These are phyloP conservation scores for Hirundo rustica DNA, from an alignment of 2,797 vertebrate species.

Conservation along the genomic window DNA sequence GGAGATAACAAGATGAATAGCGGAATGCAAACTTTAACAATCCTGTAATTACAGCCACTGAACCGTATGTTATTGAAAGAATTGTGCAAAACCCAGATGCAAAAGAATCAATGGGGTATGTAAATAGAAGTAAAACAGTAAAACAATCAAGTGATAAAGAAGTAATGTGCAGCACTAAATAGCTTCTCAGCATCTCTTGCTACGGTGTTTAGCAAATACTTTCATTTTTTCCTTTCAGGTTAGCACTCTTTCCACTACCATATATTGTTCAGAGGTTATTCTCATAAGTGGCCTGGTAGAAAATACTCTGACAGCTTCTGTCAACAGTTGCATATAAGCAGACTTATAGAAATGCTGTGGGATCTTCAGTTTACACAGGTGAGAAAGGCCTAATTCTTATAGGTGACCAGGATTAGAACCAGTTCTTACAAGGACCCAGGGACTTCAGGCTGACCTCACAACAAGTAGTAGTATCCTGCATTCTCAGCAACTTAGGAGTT, in stretches of 20 bases:
- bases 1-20: constrained; percentile 80
- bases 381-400: background rate
- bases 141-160: constrained; percentile 74
- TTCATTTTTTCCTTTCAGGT: background rate
- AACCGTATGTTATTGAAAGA: constrained; percentile 76
- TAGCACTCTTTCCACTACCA: constrained; percentile 25
- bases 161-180: constrained; percentile 65
- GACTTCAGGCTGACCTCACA: background rate
- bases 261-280: background rate
- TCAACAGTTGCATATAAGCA: background rate
- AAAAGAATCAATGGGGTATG: constrained; percentile 74
- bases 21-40: constrained; percentile 79
- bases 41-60: constrained; percentile 79
- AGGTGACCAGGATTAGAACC: background rate
- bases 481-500: background rate
- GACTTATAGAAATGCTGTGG: background rate
- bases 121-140: constrained; percentile 75
- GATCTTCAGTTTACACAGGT: background rate
- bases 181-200: constrained; percentile 37
- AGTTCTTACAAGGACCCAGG: background rate
- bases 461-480: background rate
- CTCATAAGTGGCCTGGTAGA: background rate
- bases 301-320: constrained; percentile 19
- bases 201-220: constrained; percentile 59
- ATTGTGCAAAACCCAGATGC: constrained; percentile 75